Conservation (phyloP, 2,888 invertebrate genomes). For the Drosophila crucigera region DNA sequence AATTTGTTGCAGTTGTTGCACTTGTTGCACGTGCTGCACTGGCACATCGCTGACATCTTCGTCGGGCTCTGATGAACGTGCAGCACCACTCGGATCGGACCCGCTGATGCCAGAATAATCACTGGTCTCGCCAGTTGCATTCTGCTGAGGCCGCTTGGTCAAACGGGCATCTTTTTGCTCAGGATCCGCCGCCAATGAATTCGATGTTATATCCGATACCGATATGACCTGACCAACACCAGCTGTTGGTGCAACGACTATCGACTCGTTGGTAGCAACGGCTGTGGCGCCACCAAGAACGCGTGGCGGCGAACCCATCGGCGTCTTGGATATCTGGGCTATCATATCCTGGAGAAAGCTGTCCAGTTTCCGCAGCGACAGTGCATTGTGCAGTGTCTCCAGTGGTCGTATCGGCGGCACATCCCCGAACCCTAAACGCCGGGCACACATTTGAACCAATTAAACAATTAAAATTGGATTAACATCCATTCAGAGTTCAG, state of each 20-base stretch:
- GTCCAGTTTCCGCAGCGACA: conserved; percentile 96
- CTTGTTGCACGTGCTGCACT: not conserved
- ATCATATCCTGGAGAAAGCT: conserved; percentile 95
- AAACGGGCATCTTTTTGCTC: not conserved
- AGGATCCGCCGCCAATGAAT: conserved; percentile 35
- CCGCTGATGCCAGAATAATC: conserved; percentile 6
- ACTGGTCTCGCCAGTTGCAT: not conserved
- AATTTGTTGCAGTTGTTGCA: conserved; percentile 22
- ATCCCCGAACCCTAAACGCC: conserved; percentile 90
- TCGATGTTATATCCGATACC: conserved; percentile 9
- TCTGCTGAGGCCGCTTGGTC: not conserved
- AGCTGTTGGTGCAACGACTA: not conserved
- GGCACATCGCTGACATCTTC: conserved; percentile 22
- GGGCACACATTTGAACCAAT: conserved; percentile 74
- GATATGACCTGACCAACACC: not conserved
- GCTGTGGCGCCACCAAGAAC: conserved; percentile 25
- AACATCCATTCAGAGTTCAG: not conserved
- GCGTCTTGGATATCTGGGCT: conserved; percentile 90
- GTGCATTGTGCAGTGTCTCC: conserved; percentile 98
- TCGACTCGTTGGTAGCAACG: conserved; percentile 15
- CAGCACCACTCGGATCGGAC: not conserved
- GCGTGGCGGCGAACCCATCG: conserved; percentile 90
- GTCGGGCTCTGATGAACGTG: not conserved
- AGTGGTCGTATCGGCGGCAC: conserved; percentile 98
- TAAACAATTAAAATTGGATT: not conserved